Base-by-base conservation (phyloP, 2,888 invertebrate species). In the Drosophila niveifrons region DNA sequence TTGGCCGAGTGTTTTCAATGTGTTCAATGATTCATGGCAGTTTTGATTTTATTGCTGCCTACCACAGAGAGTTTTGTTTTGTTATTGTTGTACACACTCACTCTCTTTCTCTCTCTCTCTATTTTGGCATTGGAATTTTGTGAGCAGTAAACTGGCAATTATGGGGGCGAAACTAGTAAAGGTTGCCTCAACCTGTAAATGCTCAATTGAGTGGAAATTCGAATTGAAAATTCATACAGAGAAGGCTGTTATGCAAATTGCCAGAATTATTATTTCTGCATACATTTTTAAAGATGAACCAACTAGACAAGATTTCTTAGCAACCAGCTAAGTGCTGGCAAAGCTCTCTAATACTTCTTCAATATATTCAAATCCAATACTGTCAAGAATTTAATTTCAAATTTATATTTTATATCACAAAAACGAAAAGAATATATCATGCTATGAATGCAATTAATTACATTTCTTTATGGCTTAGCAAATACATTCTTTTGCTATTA, bases 1-100 rank as follows among this genome's bases (percentile, higher is more conserved):
- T 88, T 88, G 88, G 75, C 67, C 41, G 58, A 66, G 70, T 85
- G 78, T 78, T 72, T 67, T 64, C 68, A 74, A 68, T 82, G 70
- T 88, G 83, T 65, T 88, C 83, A 80, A 80, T 88, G 83, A 84
- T 84, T 88, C 89, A 84, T 84, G 64, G 55, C 66, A 57, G 55
- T 73, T 86, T 84, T 72, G 74, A 88, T 78, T 88, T 88, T 75
- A 72, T 75, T 75, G 72, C 70, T 46, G 48, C 52, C 52, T 62
- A 39, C n/a, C 43, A 17, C 43, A 17, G 29, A 17, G 36, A 55
- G 11, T 50, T 51, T 57, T 48, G 41, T 46, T 57, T 36, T 43
- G 17, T 34, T 41, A 18, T 46, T 58, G 41, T 6, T 39, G 34
- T n/a, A 17, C 7, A 29, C 50, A 15, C n/a, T 46, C 11, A 8